Evolutionary conservation across 1,140 invertebrate species (phyloP).

Genomic region (Mamestra configurata): DNA sequence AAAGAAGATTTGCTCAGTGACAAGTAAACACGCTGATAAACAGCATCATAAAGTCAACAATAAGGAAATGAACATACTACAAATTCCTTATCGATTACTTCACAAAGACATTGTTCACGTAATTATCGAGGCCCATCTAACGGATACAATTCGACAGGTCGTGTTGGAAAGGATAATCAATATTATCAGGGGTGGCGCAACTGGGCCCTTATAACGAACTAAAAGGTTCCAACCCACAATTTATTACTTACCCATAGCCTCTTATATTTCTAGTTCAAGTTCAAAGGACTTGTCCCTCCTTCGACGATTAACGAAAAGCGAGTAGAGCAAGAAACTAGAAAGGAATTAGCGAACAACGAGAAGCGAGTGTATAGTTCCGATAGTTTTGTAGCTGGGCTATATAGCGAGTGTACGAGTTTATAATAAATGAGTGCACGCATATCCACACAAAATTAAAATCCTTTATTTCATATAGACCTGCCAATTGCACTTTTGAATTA

Average conservation of each 20-base stretch:
- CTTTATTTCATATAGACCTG: no score
- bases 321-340: no score
- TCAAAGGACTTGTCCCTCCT: no score
- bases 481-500: no score
- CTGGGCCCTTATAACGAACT: conserved; percentile 17
- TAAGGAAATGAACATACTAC: not conserved
- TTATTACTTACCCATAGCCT: conserved; percentile 10
- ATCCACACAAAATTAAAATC: no score
- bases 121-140: not conserved
- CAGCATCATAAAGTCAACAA: conserved; percentile 1
- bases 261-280: conserved; percentile 32
- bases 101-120: not conserved
- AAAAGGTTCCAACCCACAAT: conserved; percentile 39
- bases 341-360: no score
- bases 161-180: conserved; percentile 27
- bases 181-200: conserved; percentile 36
- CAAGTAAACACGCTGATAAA: not conserved
- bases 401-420: no score
- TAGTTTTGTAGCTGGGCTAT: no score
- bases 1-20: no score
- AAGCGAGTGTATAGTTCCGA: no score
- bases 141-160: not conserved
- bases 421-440: no score
- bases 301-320: no score
- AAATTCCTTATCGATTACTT: not conserved